These are phyloP conservation scores for Halocynthia aurantium DNA, from an alignment of 23 tunicate species.

Conservation along the genomic window DNA sequence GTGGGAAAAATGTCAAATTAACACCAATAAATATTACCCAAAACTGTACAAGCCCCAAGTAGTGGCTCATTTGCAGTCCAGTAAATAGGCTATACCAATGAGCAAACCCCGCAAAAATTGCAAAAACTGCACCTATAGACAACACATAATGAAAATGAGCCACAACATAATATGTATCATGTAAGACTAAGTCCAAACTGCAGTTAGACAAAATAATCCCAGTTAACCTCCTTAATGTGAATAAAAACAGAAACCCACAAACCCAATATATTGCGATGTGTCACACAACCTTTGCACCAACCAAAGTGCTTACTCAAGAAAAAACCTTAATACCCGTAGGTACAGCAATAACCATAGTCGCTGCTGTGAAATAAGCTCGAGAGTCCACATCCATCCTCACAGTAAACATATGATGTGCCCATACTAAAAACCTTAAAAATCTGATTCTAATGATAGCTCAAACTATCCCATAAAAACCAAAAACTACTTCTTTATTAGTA, in stretches of 20 bases:
- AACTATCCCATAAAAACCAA: background rate
- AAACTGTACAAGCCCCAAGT: slow-evolving; percentile 3
- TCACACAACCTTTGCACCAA: too few species aligned
- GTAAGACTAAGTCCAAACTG: background rate
- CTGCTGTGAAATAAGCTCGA: slow-evolving; percentile 33
- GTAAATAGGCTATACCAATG: slow-evolving; percentile 13
- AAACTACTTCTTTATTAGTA: too few species aligned
- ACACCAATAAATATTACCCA: slow-evolving; percentile 26
- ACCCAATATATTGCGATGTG: background rate
- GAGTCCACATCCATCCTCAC: slow-evolving; percentile 18
- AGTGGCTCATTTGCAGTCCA: background rate
- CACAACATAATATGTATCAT: slow-evolving; percentile 25
- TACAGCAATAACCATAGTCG: slow-evolving; percentile 26
- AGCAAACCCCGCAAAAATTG: slow-evolving; percentile 11
- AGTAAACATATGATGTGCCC: slow-evolving; percentile 30
- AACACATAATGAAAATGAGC: slow-evolving; percentile 34
- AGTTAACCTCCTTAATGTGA: slow-evolving; percentile 21
- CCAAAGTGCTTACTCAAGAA: background rate
- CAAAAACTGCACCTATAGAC: background rate
- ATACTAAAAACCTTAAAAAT: slow-evolving; percentile 26
- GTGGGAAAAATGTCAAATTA: slow-evolving; percentile 25
- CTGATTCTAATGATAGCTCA: slow-evolving; percentile 21
- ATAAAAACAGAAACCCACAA: slow-evolving; percentile 19
- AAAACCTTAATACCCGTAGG: slow-evolving; percentile 14
- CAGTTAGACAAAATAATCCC: slow-evolving; percentile 18